Evolutionary conservation across 1,140 invertebrate species (phyloP), one percentile per base, ranked within the genome.

Genomic region (Ladona fulva): DNA sequence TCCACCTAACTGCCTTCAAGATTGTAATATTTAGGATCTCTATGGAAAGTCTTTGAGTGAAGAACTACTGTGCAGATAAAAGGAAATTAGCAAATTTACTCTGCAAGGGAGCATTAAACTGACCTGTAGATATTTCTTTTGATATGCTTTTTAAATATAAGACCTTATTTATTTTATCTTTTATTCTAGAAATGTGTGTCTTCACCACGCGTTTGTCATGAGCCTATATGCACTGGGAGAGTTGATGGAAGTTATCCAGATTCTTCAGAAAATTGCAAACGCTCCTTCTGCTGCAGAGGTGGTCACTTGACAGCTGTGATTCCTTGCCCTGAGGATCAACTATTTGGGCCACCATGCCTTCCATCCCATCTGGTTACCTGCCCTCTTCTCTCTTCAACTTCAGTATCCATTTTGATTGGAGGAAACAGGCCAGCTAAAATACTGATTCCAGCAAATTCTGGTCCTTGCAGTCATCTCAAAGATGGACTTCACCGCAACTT

Each of bases 291-390:
- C 11, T 86, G 85, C 77, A 80, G 81, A 37, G 82, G 82, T 29
- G 84, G 83, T 12, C 76, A 78, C 10, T 59, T 84, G 19, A 78
- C 81, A 74, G 82, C 81, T 25, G 81, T 82, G 16, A 80, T 78
- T 76, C 84, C 86, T n/a, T 89, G 88, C 80, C 85, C 87, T 25
- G 81, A 83, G 0, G 86, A 86, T 6, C 81, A 84, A 24, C 78
- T 87, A 37, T 88, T 84, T 86, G 37, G 84, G 84, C 6, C 83
- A 81, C 10, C 3, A 5, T 66, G 52, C 52, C 52, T 66, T 22
- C 52, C 52, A 1, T 16, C 14, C 5, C 14, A 66, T 22, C 52
- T 66, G 83, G 83, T 0, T 88, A 87, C 79, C 84, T 85, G 77
- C 82, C 84, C 0, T 84, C 84, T 0, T 80, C 81, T 1, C 82